Evolutionary conservation across 2,797 vertebrate species (phyloP), one percentile per base, ranked within the genome.

Genomic region (Pseudomugil tenellus): DNA sequence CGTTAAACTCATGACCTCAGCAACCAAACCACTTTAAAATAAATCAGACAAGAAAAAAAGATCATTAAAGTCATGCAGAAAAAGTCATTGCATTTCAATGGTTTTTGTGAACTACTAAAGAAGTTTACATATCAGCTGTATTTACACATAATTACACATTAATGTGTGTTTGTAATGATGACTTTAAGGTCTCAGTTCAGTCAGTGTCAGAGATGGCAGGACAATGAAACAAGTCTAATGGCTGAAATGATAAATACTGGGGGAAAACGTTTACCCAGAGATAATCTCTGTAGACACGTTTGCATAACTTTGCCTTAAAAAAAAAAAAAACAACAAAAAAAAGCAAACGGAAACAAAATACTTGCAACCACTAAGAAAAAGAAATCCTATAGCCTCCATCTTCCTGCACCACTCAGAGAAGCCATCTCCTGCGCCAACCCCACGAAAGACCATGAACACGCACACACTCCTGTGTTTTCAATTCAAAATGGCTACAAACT

Each of bases 401-500:
- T 13, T 51, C n/a, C 53, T 76, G n/a, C n/a, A n/a, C n/a, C n/a
- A n/a, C n/a, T n/a, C n/a, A n/a, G n/a, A n/a, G 48, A 72, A 55
- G 11, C 10, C 39, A 9, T 59, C 54, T 74, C 63, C 63, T 46
- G 17, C 19, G 35, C 13, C 61, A 70, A 53, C 21, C 19, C 31
- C 16, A 46, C 11, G 57, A 19, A 11, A 66, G 13, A 58, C 56
- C 58, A 49, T 14, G 53, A 80, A 79, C 63, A 72, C 64, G 29
- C 87, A 83, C 29, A 83, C 75, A 70, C 64, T 81, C 80, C 73
- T 57, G 78, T 70, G 58, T 70, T 61, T 46, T 79, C 73, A 46
- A 74, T 72, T 80, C 62, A 79, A 83, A 85, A 87, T 76, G 70
- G 71, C 79, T 48, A 54, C 83, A 69, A 72, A 63, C 60, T 62